Conservation (phyloP, 2,113 vertebrate species). For the Chloropsis hardwickii region DNA sequence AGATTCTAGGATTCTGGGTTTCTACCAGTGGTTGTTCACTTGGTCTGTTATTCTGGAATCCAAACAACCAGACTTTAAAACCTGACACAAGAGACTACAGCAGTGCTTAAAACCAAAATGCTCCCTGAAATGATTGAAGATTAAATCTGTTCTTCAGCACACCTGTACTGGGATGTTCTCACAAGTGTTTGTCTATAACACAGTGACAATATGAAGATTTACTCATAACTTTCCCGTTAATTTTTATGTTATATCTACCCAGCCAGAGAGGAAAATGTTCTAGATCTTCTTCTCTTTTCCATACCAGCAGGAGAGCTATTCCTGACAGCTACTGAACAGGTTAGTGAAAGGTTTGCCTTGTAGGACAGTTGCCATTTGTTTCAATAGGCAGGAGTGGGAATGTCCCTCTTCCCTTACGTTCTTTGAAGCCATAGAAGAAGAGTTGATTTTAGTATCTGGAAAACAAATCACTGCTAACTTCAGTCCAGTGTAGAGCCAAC, state of each 20-base stretch:
- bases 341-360: neutral
- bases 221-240: neutral
- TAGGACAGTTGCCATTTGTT: neutral
- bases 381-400: neutral
- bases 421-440: neutral
- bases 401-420: accelerated
- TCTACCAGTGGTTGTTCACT: neutral
- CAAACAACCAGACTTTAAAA: neutral
- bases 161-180: neutral
- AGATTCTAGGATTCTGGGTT: neutral
- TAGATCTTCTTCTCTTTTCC: neutral
- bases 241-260: neutral
- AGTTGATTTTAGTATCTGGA: neutral
- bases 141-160: neutral
- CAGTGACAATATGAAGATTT: neutral
- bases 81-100: neutral
- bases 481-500: neutral
- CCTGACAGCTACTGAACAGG: neutral
- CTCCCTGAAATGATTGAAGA: neutral
- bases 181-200: neutral
- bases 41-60: neutral
- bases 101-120: neutral
- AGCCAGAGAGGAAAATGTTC: neutral
- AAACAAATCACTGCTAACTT: neutral
- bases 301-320: neutral